Evolutionary conservation across 92 coral and sea anemone genomes (phyloP), one percentile per base, ranked within the genome.

Genomic region (Meandrina meandrites): DNA sequence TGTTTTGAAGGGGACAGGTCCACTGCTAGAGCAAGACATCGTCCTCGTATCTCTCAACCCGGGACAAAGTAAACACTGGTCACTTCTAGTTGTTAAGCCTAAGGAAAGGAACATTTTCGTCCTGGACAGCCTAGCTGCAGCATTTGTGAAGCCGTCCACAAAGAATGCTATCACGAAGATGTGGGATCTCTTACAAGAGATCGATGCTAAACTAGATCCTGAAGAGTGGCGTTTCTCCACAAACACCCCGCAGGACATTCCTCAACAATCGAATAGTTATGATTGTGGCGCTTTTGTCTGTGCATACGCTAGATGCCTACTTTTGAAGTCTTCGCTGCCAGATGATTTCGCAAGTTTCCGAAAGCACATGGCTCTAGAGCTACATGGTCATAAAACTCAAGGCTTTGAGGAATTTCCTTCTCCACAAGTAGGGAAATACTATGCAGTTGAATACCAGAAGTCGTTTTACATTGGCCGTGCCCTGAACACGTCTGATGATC

Each of bases 241-340:
- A 37, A 90, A 86, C 82, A 48, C 71, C 22, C 72, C 69, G 27
- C 74, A 79, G 40, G 90, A 84, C 42, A 72, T 83, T 34, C 89
- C 87, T 17, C 90, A 91, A 86, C 92, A 84, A 56, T 40, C 67
- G 21, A 91, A 88, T 81, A 84, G 37, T 35, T 88, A 64, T 78
- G 85, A 91, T 70, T 91, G 91, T 85, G 94, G 92, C 54, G 81
- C 81, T 36, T 91, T 21, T 78, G 81, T 78, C 60, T 79, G 89
- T 66, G 67, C 89, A 28, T 91, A 78, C 56, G 83, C 94, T 31
- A 77, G 81, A 83, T 77, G 86, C 54, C 77, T 91, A 32, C 79
- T 75, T 75, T 75, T 75, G 79, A 40, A 75, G 31, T 75, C 51
- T 12, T 75, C 79, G 12, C 79, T 75, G 51, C 57, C 79, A 40